Evolutionary conservation across 2,888 invertebrate species (phyloP).

Genomic region (Cheilosia impressa): DNA sequence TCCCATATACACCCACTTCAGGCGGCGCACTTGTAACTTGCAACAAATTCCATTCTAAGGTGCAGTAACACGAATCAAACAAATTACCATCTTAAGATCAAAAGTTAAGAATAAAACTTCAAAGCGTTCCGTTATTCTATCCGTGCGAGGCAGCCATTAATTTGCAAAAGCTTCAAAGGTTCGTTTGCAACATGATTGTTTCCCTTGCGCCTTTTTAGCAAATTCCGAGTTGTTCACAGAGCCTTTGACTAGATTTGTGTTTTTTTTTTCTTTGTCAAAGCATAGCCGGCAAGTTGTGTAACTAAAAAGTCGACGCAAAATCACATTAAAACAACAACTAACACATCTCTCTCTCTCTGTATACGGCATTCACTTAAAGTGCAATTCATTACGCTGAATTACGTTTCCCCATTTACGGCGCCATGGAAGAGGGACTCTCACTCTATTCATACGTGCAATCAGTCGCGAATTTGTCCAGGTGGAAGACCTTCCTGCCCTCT

Average conservation of each 20-base stretch:
- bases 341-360: conserved; percentile 30
- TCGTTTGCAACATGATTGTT: conserved; percentile 18
- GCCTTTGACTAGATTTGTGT: conserved; percentile 22
- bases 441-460: conserved; percentile 33
- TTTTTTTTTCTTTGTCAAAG: conserved; percentile 35
- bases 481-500: conserved; percentile 40
- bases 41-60: neutral
- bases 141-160: conserved; percentile 42
- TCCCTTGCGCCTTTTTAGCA: neutral
- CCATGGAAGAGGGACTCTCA: conserved; percentile 15
- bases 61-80: neutral
- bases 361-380: conserved; percentile 43
- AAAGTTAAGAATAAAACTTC: conserved; percentile 12
- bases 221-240: neutral
- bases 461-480: conserved; percentile 39
- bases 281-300: conserved; percentile 32
- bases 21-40: no score
- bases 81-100: conserved; percentile 16
- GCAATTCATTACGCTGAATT: conserved; percentile 52
- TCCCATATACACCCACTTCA: no score
- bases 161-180: conserved; percentile 49
- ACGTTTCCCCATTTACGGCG: conserved; percentile 11
- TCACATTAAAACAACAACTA: conserved; percentile 47
- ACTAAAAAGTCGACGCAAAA: conserved; percentile 49
- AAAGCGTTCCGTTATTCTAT: conserved; percentile 5